Base-by-base conservation (phyloP, 2,113 vertebrate genomes). In the Poeciliopsis occidentalis region DNA sequence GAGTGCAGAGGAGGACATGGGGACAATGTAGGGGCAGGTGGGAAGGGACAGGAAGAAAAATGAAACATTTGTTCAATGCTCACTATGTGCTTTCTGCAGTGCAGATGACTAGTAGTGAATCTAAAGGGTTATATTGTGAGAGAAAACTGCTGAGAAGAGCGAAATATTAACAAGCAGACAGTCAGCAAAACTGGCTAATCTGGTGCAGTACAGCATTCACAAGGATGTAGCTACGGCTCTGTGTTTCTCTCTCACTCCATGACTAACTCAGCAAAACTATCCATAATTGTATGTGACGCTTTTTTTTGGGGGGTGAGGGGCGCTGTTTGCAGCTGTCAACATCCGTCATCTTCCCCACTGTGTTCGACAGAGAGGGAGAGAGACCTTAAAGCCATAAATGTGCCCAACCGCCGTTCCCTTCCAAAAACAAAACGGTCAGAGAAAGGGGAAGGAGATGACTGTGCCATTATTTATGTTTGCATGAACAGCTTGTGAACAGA, bases 121-220 rank as follows among this genome's bases (percentile, higher is more conserved):
- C 89, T 93, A 92, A 69, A 29, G 79, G 82, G 88, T 93, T 92
- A 90, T 77, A 82, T 66, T 83, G 85, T 86, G 87, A 88, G 88
- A 83, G 66, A 77, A 77, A 87, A 89, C 85, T 85, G 92, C 87
- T 85, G 85, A 90, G 85, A 86, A 86, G 77, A 84, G 84, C 73
- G 78, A 84, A 87, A 89, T 90, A 92, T 92, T 92, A 91, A 92
- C 87, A 91, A 93, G 91, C 92, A 92, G 92, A 92, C 92, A 85
- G 89, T 93, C 88, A 85, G 90, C 90, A 90, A 85, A 90, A 92
- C 88, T 88, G 87, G 80, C 92, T 93, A 94, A 89, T 90, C 87
- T 89, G 92, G 92, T 94, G 92, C 90, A 92, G 89, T 74, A 90
- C 75, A 86, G 91, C 94, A 94, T 94, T 94, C 94, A 91, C 86